Evolutionary conservation across 35 echinoderm and acorn worm genomes (phyloP), one percentile per base, ranked within the genome.

Genomic region (Anneissia japonica): DNA sequence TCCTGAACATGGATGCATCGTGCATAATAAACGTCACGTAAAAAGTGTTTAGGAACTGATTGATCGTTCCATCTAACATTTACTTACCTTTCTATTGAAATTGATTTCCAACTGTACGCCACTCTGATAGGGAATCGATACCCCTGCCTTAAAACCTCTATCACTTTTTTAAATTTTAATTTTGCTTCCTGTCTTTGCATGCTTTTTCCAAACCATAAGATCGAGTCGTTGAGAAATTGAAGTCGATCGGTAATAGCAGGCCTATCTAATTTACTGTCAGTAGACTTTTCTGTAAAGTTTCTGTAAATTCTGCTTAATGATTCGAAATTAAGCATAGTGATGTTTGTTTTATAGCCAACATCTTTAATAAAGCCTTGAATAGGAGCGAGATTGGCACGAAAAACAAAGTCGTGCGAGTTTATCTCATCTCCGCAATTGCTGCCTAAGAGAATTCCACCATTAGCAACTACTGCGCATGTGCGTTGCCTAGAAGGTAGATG

Each of bases 171-270:
- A 34, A 84, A 21, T 19, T 36, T 72, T n/a, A 72, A 46, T 36
- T 72, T 56, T 35, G 51, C 31, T 13, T 84, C 34, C 46, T 35
- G 29, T 33, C 73, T 72, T 35, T 26, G 0, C 4, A 87, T 38
- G 29, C 86, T 89, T 46, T 93, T 88, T 14, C 86, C 79, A 81
- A 84, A 93, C 91, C 91, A 93, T 31, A 93, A 19, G 31, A 93
- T 80, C 0, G 91, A 88, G 72, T 93, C 82, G 7, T 93, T 88
- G 43, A 93, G 78, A 39, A 83, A 86, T 39, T 82, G 39, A 3
- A 93, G 23, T 51, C 91, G 79, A 7, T 39, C 26, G 3, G 84
- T 16, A 31, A 83, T 35, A 16, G 77, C 77, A 21, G 84, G 73
- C 35, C 77, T 16, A 16, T 7, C 40, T 4, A 45, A 9, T 16